Percentiles rank a stretch among this genome's conserved stretches.
Conservation (phyloP, 2,888 invertebrate genomes). For the Gastracanthus pulcherrimus region DNA sequence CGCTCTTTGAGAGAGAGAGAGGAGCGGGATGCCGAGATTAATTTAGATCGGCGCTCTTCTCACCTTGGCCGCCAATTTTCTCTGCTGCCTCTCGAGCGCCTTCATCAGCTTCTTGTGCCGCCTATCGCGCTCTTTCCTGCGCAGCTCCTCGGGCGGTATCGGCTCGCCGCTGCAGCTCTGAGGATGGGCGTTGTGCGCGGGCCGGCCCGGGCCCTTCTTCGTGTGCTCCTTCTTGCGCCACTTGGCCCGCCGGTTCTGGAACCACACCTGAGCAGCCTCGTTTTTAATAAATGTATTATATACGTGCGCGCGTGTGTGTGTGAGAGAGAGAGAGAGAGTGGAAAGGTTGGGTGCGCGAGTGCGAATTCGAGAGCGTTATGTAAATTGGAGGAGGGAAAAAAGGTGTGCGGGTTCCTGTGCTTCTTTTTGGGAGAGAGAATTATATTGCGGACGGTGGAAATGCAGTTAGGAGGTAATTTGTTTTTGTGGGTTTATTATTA, state of each 20-base stretch:
- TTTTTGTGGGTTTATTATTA: no score
- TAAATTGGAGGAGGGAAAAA: no score
- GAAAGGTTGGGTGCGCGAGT: not conserved
- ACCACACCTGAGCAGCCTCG: slow-evolving; percentile 93
- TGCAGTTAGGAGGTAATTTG: no score
- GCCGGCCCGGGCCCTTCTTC: slow-evolving; percentile 98
- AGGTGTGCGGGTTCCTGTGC: no score
- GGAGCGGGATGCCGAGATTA: slow-evolving; percentile 36
- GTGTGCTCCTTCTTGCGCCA: slow-evolving; percentile 99
- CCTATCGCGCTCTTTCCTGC: slow-evolving; percentile 91
- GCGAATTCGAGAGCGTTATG: not conserved
- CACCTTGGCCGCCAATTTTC: slow-evolving; percentile 91
- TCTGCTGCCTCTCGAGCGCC: slow-evolving; percentile 93
- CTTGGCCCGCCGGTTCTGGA: slow-evolving; percentile 99
- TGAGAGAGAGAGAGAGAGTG: not conserved
- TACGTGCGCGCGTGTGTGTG: not conserved
- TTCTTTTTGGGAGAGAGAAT: no score
- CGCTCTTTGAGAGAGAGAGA: not conserved
- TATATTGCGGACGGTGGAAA: no score
- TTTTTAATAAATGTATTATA: slow-evolving; percentile 2
- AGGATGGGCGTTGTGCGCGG: slow-evolving; percentile 98
- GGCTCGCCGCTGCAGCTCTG: slow-evolving; percentile 98
- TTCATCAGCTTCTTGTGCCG: slow-evolving; percentile 95
- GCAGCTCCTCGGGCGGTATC: slow-evolving; percentile 93
- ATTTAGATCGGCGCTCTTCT: slow-evolving; percentile 59